Evolutionary conservation across 2,797 vertebrate genomes (phyloP).

Genomic region (Malurus splendens): DNA sequence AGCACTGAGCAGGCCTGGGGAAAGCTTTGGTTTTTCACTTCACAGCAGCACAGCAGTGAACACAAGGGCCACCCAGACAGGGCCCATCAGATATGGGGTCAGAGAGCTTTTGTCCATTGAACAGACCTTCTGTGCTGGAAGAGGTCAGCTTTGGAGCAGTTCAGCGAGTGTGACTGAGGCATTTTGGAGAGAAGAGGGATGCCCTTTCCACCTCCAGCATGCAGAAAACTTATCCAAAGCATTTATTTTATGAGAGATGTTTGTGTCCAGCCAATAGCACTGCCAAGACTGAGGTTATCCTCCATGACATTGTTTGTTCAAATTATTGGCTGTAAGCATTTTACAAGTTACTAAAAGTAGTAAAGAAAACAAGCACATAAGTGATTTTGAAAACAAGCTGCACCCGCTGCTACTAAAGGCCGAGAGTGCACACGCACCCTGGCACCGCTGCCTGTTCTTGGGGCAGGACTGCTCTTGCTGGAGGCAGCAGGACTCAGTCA

Average conservation of each 20-base stretch:
- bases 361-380: not conserved
- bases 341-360: constrained; percentile 31
- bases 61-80: not conserved
- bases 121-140: not conserved
- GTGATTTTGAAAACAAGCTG: not conserved
- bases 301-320: not conserved
- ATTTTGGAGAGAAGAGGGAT: not conserved
- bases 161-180: not conserved
- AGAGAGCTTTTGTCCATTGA: not conserved
- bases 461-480: not conserved
- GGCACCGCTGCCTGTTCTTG: rapidly evolving
- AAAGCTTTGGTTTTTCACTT: not conserved
- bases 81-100: not conserved
- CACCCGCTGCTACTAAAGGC: not conserved
- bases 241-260: not conserved
- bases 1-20: not conserved
- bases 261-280: not conserved
- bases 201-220: not conserved
- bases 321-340: not conserved
- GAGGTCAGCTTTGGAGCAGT: not conserved
- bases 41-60: not conserved
- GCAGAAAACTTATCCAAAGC: not conserved
- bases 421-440: not conserved
- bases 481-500: not conserved
- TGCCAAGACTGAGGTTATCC: constrained; percentile 5